Evolutionary conservation across 1,140 invertebrate species (phyloP).

Genomic region (Drosophila pseudoananassae): DNA sequence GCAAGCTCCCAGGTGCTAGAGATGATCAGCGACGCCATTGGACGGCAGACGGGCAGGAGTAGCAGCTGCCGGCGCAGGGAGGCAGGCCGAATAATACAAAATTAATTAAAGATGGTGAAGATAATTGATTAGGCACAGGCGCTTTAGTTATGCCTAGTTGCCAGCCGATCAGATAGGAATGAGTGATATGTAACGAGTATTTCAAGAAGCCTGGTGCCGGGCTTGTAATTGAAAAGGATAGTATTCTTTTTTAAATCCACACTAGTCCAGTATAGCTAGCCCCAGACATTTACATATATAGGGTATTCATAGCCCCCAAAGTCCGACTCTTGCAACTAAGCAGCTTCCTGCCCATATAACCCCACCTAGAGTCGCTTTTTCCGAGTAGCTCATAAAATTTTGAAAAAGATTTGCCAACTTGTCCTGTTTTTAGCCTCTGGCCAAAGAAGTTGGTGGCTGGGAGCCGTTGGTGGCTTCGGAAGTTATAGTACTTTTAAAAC

Average conservation of each 20-base stretch:
- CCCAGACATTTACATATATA: no score
- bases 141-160: conserved; percentile 77
- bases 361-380: neutral
- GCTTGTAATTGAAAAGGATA: no score
- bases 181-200: conserved; percentile 38
- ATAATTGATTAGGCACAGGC: conserved; percentile 83
- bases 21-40: conserved; percentile 48
- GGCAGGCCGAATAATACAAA: conserved; percentile 79
- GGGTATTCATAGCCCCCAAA: no score
- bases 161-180: conserved; percentile 26
- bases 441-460: conserved; percentile 9
- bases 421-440: conserved; percentile 58
- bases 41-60: neutral
- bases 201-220: no score
- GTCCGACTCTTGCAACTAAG: conserved; percentile 18
- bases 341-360: conserved; percentile 63
- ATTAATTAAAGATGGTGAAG: conserved; percentile 84
- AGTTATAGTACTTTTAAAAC: conserved; percentile 61
- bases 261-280: no score
- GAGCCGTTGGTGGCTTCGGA: conserved; percentile 15
- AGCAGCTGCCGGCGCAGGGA: conserved; percentile 67
- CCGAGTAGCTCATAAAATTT: conserved; percentile 69
- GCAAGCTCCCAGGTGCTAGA: conserved; percentile 59
- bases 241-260: no score
- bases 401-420: conserved; percentile 78